Base-by-base conservation (phyloP, 2,888 invertebrate species). In the Ophonus ardosiacus region DNA sequence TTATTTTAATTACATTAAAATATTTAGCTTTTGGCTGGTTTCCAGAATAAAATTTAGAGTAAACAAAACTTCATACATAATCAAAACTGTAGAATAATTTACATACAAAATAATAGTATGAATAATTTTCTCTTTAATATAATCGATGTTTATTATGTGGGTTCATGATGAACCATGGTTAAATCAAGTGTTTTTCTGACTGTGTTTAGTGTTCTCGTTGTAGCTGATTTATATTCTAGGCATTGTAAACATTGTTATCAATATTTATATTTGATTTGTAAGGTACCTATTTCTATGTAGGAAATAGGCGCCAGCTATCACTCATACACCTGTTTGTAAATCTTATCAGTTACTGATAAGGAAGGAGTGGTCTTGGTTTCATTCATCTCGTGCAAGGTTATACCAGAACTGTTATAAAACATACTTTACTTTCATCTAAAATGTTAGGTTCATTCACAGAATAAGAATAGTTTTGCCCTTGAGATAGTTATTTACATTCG, bases 281-380 rank as follows among this genome's bases (percentile, higher is more conserved):
- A 57, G 31, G n/a, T 31, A n/a, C n/a, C n/a, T n/a, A 78, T n/a
- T 15, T 78, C 57, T 31, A 24, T 57, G 57, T 59, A n/a, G 31
- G n/a, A 24, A 68, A 1, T 79, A 57, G 79, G 79, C 79, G 79
- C 79, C 79, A 59, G 6, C 15, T 79, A 79, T 61, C 79, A 15
- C 56, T 61, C n/a, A 59, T 59, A 74, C 79, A 79, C 79, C 79
- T 79, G 79, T 79, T 79, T 79, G 79, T 79, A 15, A 59, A 79
- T 7, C 61, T 79, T 31, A 79, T 79, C 79, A 61, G n/a, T n/a
- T 56, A 10, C 31, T 8, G 57, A 59, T 79, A 74, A 43, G 71
- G 38, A 68, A 68, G 40, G 71, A 43, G 43, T 43, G 43, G 40
- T 10, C 31, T 74, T 15, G 59, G 38, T 61, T 61, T 61, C 61